Base-by-base conservation (phyloP, 2,888 invertebrate species). In the Zaprionus lineosus region DNA sequence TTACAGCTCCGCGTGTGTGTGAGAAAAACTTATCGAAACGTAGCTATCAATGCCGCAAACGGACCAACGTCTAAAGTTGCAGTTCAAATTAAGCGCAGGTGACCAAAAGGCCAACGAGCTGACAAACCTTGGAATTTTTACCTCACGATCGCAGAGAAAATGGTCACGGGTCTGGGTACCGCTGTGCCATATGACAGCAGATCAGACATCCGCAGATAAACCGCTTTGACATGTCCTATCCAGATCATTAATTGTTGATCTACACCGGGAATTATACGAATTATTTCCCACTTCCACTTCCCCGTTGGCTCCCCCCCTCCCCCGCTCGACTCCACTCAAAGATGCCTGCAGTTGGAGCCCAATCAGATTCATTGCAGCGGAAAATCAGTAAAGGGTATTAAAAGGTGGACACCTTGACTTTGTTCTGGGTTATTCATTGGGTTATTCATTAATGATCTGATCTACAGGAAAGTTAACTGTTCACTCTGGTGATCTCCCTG, bases 71-170 rank as follows among this genome's bases (percentile, higher is more conserved):
- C 55, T 34, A 11, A 43, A 44, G 48, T 59, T 16, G 16, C 14
- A 15, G 37, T 52, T 77, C 85, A 84, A 86, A 86, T 87, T 86
- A 85, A 87, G 76, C 75, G 71, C 83, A 83, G 87, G 88, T 87
- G 88, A 86, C 81, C 87, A 87, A 76, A 52, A 83, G 87, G 87
- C 87, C 88, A 87, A 88, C 87, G 73, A 86, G 84, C 87, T 88
- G 88, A 87, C 87, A 87, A 79, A 74, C 77, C 84, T 68, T 55
- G 74, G 84, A 74, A 78, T 79, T 69, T 61, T 21, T 21, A 58
- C 62, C 62, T 56, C 69, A 70, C 69, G 69, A 69, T 69, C 67
- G 36, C 55, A 60, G 66, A 60, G 66, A 71, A 60, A 65, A 64
- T 48, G 68, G 71, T 65, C 68, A 68, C 68, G 72, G 67, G 53